These are phyloP conservation scores for Sebastes hubbsi DNA, from an alignment of 2,797 vertebrate genomes.

Conservation along the genomic window DNA sequence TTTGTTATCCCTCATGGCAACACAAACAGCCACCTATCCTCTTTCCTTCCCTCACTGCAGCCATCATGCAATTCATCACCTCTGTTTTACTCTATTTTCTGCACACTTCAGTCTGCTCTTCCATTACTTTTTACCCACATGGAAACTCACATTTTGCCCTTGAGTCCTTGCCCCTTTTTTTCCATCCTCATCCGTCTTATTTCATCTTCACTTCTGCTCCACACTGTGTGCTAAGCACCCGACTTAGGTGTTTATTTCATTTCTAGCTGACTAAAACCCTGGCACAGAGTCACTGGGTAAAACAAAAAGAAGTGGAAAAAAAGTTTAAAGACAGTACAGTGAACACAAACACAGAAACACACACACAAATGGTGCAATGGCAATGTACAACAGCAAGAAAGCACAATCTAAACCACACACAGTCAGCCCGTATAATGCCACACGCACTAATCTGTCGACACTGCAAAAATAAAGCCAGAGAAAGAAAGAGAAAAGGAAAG, in stretches of 20 bases:
- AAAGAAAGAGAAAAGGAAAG: conserved; percentile 7
- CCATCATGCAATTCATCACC: conserved; percentile 12
- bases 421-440: conserved; percentile 44
- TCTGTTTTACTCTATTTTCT: conserved; percentile 14
- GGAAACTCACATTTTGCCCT: not conserved
- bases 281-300: conserved; percentile 20
- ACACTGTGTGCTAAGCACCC: conserved; percentile 1
- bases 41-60: not conserved
- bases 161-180: not conserved
- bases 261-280: conserved; percentile 26
- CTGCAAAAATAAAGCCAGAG: conserved; percentile 53
- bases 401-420: conserved; percentile 38
- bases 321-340: conserved; percentile 14
- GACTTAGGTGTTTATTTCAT: conserved; percentile 21
- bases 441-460: conserved; percentile 54
- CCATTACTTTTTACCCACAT: conserved; percentile 4
- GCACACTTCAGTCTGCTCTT: not conserved
- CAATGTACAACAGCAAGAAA: conserved; percentile 21
- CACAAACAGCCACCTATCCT: conserved; percentile 29
- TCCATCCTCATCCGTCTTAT: conserved; percentile 20
- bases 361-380: not conserved
- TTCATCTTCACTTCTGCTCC: conserved; percentile 25
- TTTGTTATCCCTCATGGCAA: conserved; percentile 63
- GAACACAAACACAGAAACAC: conserved; percentile 12
- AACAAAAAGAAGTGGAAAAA: conserved; percentile 27